Base-by-base conservation (phyloP, 2,113 vertebrate species). In the Oenanthe melanoleuca region DNA sequence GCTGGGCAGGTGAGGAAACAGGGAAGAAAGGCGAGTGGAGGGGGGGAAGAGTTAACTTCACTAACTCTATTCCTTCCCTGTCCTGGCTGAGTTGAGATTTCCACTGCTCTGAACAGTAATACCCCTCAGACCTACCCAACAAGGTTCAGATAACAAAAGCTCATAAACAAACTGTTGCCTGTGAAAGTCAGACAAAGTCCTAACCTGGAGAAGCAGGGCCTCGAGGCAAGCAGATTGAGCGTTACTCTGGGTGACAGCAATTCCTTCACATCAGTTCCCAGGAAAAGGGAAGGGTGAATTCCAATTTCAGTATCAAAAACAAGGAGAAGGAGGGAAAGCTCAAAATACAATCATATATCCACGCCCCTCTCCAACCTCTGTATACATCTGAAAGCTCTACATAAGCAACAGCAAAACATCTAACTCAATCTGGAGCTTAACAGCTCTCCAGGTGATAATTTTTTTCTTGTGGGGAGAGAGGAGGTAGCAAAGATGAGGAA, bases 1-100 rank as follows among this genome's bases (percentile, higher is more conserved):
- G 97, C 97, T 97, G 98, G 96, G 97, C 95, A 96, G 94, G 71
- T 83, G 69, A 92, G 71, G 59, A 92, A 97, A 95, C 67, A 55
- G 80, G 73, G 61, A 70, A 69, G 84, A 94, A 94, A 94, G 73
- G 40, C 45, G 47, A 42, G 40, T 42, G 49, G 12, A 38, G 0
- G 15, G 6, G 67, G 78, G 50, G 40, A 6, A 80, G 69, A 95
- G 63, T 69, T 92, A 95, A 89, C 80, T 81, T 56, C 56, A 78
- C 53, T 85, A 93, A 55, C 57, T 74, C 55, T 57, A 5, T 72
- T n/a, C 34, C 23, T 80, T 22, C 60, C 33, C 60, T 83, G 26
- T 28, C 37, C 56, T 37, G 72, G 45, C 4, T 34, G 8, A 74
- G 25, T 4, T 77, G 63, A 66, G 21, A 75, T 49, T 89, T 79